phyloP scores from a whole-genome alignment of 1,140 invertebrate genomes.

The Eulimnadia texana region DNA sequence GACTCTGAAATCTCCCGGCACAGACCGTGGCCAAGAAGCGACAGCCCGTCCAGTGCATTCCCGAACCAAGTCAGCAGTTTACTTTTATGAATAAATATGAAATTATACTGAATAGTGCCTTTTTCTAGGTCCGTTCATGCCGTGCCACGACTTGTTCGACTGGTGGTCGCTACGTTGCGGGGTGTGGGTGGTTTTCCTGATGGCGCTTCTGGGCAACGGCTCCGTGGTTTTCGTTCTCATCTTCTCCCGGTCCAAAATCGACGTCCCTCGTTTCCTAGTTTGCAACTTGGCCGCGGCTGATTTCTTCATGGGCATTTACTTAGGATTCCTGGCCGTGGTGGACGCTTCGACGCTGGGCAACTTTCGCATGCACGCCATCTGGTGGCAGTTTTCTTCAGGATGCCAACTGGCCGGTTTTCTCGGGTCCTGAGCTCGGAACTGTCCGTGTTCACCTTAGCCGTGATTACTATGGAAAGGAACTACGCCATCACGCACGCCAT shows the following conservation, averaged over 20 bases:
- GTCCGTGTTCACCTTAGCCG: slow-evolving; percentile 86
- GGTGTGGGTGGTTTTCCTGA: slow-evolving; percentile 89
- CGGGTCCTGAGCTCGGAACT: slow-evolving; percentile 89
- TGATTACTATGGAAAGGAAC: slow-evolving; percentile 91
- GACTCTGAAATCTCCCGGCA: neutral
- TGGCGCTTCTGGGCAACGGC: slow-evolving; percentile 88
- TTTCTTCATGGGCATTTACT: slow-evolving; percentile 92
- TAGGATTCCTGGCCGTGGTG: slow-evolving; percentile 86
- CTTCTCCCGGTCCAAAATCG: slow-evolving; percentile 83
- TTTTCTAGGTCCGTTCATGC: slow-evolving; percentile 80
- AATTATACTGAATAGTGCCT: too few relatives aligned
- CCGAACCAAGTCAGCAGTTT: slow-evolving; percentile 45
- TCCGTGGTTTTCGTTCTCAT: slow-evolving; percentile 87
- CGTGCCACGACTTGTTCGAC: slow-evolving; percentile 89
- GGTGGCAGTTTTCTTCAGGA: slow-evolving; percentile 81
- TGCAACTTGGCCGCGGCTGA: slow-evolving; percentile 90
- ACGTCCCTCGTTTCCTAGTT: slow-evolving; percentile 89
- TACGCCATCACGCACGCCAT: slow-evolving; percentile 96
- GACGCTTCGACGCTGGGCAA: slow-evolving; percentile 92
- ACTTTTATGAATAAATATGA: too few relatives aligned
- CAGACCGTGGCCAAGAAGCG: neutral
- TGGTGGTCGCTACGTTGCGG: slow-evolving; percentile 95
- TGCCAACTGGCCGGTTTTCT: slow-evolving; percentile 75
- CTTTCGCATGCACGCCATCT: slow-evolving; percentile 89
- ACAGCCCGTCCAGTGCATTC: slow-evolving; percentile 49